Evolutionary conservation across 2,888 invertebrate species (phyloP).

Genomic region (Spodoptera littoralis): DNA sequence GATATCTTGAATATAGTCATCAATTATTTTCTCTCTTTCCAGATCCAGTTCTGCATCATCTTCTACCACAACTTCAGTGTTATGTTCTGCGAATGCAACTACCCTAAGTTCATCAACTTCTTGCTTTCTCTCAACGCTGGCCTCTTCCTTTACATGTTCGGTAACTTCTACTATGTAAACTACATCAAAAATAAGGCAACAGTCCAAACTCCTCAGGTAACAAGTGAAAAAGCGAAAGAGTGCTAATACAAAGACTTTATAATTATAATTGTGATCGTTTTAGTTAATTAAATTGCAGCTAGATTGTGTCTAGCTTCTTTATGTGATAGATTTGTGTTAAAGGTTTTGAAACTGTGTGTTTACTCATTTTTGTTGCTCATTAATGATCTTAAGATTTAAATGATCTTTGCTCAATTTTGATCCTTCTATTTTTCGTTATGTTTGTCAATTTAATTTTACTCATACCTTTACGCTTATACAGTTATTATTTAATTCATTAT

Average conservation of each 20-base stretch:
- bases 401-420: not conserved
- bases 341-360: conserved; percentile 13
- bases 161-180: conserved; percentile 92
- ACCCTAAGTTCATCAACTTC: conserved; percentile 91
- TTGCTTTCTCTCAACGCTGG: conserved; percentile 91
- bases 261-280: conserved; percentile 36
- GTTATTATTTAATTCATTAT: not conserved
- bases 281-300: conserved; percentile 18
- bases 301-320: conserved; percentile 11
- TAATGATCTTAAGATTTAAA: not conserved
- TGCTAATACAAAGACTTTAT: conserved; percentile 68
- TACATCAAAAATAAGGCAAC: conserved; percentile 83
- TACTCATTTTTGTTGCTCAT: conserved; percentile 4
- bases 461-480: not conserved
- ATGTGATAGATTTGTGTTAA: conserved; percentile 34
- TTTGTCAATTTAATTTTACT: not conserved
- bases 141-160: conserved; percentile 93
- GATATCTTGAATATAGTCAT: too few species aligned
- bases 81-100: conserved; percentile 91
- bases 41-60: conserved; percentile 92
- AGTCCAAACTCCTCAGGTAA: conserved; percentile 24
- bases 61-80: conserved; percentile 91
- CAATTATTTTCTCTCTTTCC: conserved; percentile 22
- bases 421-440: not conserved
- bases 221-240: conserved; percentile 73